Evolutionary conservation across 2,113 vertebrate genomes (phyloP).

Genomic region (Coregonus clupeaformis): DNA sequence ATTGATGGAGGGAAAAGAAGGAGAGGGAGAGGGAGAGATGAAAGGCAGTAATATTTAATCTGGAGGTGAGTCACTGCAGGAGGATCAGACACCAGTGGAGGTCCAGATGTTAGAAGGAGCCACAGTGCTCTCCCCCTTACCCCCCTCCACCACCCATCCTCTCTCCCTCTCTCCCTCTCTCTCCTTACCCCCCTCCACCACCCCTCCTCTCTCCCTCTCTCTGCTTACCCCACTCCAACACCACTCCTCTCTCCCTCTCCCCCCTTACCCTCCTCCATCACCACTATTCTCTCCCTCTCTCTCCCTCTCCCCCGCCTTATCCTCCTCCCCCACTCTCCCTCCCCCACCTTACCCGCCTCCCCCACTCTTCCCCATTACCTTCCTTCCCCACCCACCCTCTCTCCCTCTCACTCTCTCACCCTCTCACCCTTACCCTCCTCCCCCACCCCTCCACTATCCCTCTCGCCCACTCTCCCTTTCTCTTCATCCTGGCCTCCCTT

Average conservation of each 20-base stretch:
- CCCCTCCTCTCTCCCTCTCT: constrained; percentile 35
- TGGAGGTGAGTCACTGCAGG: constrained; percentile 13
- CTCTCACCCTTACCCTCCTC: constrained; percentile 25
- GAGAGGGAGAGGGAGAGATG: constrained; percentile 17
- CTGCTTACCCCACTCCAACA: constrained; percentile 6
- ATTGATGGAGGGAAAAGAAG: background rate
- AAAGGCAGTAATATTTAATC: constrained; percentile 37
- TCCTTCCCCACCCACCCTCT: background rate
- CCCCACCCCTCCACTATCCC: constrained; percentile 14
- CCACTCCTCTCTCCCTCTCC: constrained; percentile 33
- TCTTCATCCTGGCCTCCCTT: constrained; percentile 29
- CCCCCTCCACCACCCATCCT: constrained; percentile 32
- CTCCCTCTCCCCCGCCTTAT: constrained; percentile 6
- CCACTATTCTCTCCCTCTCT: too few species aligned
- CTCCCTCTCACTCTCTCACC: background rate
- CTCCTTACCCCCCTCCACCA: constrained; percentile 3
- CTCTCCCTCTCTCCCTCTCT: constrained; percentile 3
- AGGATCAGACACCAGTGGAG: constrained; percentile 29
- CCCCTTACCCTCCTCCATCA: background rate
- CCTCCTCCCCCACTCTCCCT: constrained; percentile 36
- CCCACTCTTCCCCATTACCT: constrained; percentile 31
- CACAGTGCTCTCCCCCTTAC: background rate
- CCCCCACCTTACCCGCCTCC: background rate
- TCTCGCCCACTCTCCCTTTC: background rate
- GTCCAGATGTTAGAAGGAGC: constrained; percentile 40